Evolutionary conservation across 1,140 invertebrate species (phyloP).

Genomic region (Zaprionus gabonicus): DNA sequence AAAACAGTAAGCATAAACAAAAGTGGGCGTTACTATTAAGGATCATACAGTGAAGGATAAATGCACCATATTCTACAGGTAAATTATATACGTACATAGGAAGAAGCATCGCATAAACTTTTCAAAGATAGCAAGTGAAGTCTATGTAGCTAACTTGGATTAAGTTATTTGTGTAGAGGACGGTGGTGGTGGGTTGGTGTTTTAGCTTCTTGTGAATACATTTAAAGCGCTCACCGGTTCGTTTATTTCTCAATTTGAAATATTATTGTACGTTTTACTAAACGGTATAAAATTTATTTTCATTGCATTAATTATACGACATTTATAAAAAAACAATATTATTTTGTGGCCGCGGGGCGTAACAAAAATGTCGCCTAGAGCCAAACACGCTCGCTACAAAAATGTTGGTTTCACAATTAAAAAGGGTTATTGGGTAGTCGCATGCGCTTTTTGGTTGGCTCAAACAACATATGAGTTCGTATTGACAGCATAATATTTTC

Average conservation of each 20-base stretch:
- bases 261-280: constrained; percentile 57
- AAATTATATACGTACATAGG: neutral
- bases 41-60: neutral
- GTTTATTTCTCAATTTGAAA: constrained; percentile 60
- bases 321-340: constrained; percentile 61
- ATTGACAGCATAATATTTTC: constrained; percentile 84
- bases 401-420: constrained; percentile 30
- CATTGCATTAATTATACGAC: constrained; percentile 56
- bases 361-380: constrained; percentile 62
- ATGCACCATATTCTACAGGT: neutral
- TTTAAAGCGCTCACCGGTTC: constrained; percentile 68
- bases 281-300: constrained; percentile 55
- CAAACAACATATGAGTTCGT: constrained; percentile 79
- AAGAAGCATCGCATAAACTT: neutral
- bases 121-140: constrained; percentile 29
- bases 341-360: constrained; percentile 48
- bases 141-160: constrained; percentile 16
- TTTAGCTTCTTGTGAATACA: constrained; percentile 22
- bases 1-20: constrained; percentile 24
- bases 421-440: constrained; percentile 30
- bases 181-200: neutral
- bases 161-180: neutral
- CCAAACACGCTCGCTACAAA: constrained; percentile 52
- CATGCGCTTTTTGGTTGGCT: constrained; percentile 54
- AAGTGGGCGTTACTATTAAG: constrained; percentile 51